Evolutionary conservation across 2,888 invertebrate genomes (phyloP).

Genomic region (Andrena fulva): DNA sequence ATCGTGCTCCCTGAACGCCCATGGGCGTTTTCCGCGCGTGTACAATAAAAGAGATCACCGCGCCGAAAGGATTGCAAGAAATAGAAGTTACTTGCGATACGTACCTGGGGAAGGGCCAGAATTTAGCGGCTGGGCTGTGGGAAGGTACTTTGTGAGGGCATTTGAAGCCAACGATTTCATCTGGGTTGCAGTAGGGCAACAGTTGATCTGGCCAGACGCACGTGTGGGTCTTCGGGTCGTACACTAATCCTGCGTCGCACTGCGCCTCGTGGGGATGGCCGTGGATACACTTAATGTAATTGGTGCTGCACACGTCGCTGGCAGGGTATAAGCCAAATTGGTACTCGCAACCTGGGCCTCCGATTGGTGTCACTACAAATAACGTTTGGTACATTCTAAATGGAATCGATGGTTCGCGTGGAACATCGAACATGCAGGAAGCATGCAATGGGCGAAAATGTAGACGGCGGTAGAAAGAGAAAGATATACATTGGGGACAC

Average conservation of each 20-base stretch:
- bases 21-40: too few relatives aligned
- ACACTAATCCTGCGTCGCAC: constrained; percentile 95
- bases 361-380: constrained; percentile 90
- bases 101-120: constrained; percentile 95
- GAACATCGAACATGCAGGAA: too few relatives aligned
- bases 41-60: too few relatives aligned
- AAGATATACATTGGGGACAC: too few relatives aligned
- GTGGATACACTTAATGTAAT: constrained; percentile 94
- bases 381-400: too few relatives aligned
- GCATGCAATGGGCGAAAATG: too few relatives aligned
- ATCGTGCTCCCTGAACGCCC: too few relatives aligned
- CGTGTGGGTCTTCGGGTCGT: constrained; percentile 94
- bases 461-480: too few relatives aligned
- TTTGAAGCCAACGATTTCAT: constrained; percentile 96
- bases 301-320: constrained; percentile 92
- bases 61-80: not conserved
- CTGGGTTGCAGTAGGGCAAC: constrained; percentile 94
- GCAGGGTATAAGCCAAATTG: constrained; percentile 96
- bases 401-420: too few relatives aligned
- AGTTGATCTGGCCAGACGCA: constrained; percentile 98
- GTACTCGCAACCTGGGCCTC: constrained; percentile 93
- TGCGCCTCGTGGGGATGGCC: constrained; percentile 92
- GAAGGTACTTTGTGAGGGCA: constrained; percentile 95
- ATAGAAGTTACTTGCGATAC: not conserved
- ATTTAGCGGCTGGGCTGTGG: constrained; percentile 92